Conservation (phyloP, 2,797 vertebrate genomes). For the Poecilia wingei region DNA sequence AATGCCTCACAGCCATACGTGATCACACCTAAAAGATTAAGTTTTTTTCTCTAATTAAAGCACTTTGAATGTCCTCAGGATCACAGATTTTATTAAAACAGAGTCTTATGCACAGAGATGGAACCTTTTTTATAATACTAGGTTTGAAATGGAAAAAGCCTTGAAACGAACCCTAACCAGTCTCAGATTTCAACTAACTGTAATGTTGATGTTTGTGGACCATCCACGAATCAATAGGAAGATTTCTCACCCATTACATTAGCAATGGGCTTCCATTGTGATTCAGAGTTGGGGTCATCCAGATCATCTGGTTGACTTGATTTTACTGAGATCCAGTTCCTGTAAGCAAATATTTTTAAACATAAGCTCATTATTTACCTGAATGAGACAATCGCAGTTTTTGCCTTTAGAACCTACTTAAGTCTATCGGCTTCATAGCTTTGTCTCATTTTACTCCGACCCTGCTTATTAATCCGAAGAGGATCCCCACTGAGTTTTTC, state of each 20-base stretch:
- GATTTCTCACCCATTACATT: neutral
- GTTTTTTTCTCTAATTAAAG: too few relatives aligned
- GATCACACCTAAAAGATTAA: too few relatives aligned
- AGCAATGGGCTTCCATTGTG: neutral
- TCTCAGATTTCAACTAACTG: neutral
- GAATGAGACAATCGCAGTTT: neutral
- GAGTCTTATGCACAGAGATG: neutral
- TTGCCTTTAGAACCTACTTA: neutral
- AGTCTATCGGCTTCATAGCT: neutral
- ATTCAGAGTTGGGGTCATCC: neutral
- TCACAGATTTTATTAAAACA: neutral
- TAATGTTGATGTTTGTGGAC: neutral
- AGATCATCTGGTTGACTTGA: neutral
- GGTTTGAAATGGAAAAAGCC: neutral
- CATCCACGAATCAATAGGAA: neutral
- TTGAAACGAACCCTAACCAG: neutral
- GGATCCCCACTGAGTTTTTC: conserved; percentile 36
- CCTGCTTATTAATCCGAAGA: conserved; percentile 52
- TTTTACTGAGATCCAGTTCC: neutral
- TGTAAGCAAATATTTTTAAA: conserved; percentile 3
- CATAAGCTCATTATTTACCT: neutral
- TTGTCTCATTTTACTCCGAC: conserved; percentile 31
- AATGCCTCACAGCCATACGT: neutral
- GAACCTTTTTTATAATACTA: neutral
- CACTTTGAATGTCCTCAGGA: neutral